Percentiles rank a stretch among this genome's conserved stretches.
These are phyloP conservation scores for Xiphophorus birchmanni DNA, from an alignment of 2,797 vertebrate genomes.

Conservation along the genomic window DNA sequence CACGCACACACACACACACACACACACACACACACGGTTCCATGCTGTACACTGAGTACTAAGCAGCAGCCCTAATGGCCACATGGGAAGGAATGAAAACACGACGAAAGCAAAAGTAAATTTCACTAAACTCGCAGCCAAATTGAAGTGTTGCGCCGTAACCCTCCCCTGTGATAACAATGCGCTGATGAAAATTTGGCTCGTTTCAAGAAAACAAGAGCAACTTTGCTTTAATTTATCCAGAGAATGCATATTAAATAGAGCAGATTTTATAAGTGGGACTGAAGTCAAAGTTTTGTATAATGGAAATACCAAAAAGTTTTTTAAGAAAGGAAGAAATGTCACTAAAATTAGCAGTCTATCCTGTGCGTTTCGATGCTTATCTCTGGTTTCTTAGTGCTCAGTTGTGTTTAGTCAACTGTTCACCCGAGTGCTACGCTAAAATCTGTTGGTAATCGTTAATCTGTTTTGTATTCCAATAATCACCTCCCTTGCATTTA, in stretches of 20 bases:
- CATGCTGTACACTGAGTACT: constrained; percentile 24
- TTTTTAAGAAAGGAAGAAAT: background rate
- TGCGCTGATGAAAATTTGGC: constrained; percentile 39
- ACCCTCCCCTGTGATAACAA: constrained; percentile 10
- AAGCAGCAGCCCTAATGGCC: constrained; percentile 43
- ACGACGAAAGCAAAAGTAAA: constrained; percentile 37
- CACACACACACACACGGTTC: background rate
- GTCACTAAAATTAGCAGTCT: background rate
- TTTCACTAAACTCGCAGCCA: constrained; percentile 7
- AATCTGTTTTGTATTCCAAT: background rate
- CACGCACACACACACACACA: background rate
- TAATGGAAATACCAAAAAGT: background rate
- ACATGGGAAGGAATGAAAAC: constrained; percentile 39
- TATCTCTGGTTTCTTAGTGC: background rate
- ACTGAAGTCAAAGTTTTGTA: constrained; percentile 2
- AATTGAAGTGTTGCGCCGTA: constrained; percentile 1
- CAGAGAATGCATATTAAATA: constrained; percentile 9
- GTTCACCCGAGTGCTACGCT: background rate
- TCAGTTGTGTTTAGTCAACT: background rate
- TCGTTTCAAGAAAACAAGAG: constrained; percentile 34
- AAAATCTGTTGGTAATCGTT: background rate
- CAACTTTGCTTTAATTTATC: constrained; percentile 29
- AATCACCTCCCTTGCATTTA: background rate
- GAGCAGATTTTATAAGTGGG: constrained; percentile 27
- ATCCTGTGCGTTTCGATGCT: background rate